Conservation (phyloP, 2,888 invertebrate genomes). For the Axea sp. region DNA sequence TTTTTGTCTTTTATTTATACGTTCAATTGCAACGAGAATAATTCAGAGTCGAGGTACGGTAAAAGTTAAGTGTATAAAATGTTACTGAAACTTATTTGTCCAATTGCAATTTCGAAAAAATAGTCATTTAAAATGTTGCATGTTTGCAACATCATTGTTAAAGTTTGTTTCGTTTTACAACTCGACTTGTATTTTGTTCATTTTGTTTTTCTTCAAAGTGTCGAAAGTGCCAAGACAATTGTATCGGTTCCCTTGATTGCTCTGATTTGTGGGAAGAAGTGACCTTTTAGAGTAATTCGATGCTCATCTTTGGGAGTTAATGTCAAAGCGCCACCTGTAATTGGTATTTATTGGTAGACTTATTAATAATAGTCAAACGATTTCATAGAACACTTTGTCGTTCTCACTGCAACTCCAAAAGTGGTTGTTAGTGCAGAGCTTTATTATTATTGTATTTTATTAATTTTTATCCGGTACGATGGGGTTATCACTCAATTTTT, state of each 20-base stretch:
- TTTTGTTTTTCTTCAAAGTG: not conserved
- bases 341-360: slow-evolving; percentile 26
- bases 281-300: slow-evolving; percentile 52
- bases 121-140: no score
- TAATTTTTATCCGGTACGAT: not conserved
- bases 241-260: slow-evolving; percentile 12
- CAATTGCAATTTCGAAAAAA: no score
- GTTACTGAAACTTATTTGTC: no score
- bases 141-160: not conserved
- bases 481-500: slow-evolving; percentile 22
- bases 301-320: slow-evolving; percentile 36
- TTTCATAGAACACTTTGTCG: slow-evolving; percentile 25
- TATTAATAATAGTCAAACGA: slow-evolving; percentile 24
- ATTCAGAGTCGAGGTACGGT: no score
- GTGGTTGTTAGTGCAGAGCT: slow-evolving; percentile 1
- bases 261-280: slow-evolving; percentile 51
- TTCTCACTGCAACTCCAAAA: slow-evolving; percentile 21
- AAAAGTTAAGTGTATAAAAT: no score
- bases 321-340: slow-evolving; percentile 35
- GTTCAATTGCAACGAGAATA: no score
- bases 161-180: no score
- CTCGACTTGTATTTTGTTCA: not conserved
- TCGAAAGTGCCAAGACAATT: slow-evolving; percentile 43
- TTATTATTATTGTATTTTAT: slow-evolving; percentile 4
- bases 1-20: no score